Evolutionary conservation across 2,888 invertebrate species (phyloP).

Genomic region (Pristionchus fissidentatus): DNA sequence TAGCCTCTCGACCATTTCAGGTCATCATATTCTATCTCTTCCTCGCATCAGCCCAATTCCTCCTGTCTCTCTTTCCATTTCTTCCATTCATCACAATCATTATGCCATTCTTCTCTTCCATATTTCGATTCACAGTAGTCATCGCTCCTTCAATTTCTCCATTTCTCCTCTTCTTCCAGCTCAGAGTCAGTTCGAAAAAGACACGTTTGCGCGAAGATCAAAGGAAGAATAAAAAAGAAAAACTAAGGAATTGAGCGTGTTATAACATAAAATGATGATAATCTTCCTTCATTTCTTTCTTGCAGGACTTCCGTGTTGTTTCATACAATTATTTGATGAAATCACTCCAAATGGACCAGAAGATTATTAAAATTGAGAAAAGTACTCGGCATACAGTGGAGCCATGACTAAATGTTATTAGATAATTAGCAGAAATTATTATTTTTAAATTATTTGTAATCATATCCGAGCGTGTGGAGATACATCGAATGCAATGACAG

Average conservation of each 20-base stretch:
- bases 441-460: too few relatives aligned
- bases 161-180: neutral
- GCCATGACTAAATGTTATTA: too few relatives aligned
- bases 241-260: too few relatives aligned
- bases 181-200: neutral
- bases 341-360: neutral
- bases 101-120: neutral
- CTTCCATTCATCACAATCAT: neutral
- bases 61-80: neutral
- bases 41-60: neutral
- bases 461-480: too few relatives aligned
- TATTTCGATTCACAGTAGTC: neutral
- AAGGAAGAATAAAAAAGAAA: too few relatives aligned
- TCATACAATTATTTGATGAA: neutral
- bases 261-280: too few relatives aligned
- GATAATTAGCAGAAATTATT: too few relatives aligned
- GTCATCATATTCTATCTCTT: neutral
- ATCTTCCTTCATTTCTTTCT: too few relatives aligned
- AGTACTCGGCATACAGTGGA: too few relatives aligned
- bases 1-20: too few relatives aligned
- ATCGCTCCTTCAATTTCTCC: neutral
- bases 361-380: neutral
- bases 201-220: neutral
- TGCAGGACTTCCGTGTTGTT: neutral
- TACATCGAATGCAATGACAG: too few relatives aligned